A percentile compares a stretch with the other conserved stretches of the same genome.
These are phyloP conservation scores for Bombus fervidus DNA, from an alignment of 1,140 invertebrate species.

Conservation along the genomic window DNA sequence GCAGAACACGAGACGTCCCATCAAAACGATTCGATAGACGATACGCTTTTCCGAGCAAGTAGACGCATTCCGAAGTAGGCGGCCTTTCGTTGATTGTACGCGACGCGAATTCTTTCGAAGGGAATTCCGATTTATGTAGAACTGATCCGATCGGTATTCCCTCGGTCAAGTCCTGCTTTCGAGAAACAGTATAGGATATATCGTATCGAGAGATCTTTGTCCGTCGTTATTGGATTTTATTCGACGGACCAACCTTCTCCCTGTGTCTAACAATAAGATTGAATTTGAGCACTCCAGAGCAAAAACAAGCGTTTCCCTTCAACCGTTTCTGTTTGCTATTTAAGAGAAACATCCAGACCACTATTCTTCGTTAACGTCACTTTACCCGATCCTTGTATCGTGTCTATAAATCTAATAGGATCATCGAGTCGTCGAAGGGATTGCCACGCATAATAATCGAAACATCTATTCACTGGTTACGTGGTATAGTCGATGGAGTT, in stretches of 20 bases:
- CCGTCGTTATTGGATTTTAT: constrained; percentile 63
- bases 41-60: constrained; percentile 26
- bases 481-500: too few relatives aligned
- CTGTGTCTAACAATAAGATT: constrained; percentile 35
- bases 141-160: constrained; percentile 46
- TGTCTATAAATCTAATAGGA: neutral
- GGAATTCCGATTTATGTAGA: constrained; percentile 36
- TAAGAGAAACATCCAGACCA: neutral
- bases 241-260: neutral
- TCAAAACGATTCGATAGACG: constrained; percentile 27
- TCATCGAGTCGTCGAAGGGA: neutral
- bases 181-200: constrained; percentile 30
- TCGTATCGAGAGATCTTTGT: constrained; percentile 36
- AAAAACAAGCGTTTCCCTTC: constrained; percentile 4
- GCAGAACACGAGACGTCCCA: neutral
- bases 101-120: constrained; percentile 43
- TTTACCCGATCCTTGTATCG: neutral
- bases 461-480: too few relatives aligned
- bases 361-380: neutral
- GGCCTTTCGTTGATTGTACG: constrained; percentile 45
- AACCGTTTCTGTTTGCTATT: neutral
- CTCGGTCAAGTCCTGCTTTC: constrained; percentile 15
- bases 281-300: constrained; percentile 13
- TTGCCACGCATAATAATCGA: neutral
- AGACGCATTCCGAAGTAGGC: constrained; percentile 26